A percentile compares a stretch with the other conserved stretches of the same genome.
Evolutionary conservation across 2,113 vertebrate species (phyloP).

Genomic region (Ibidorhyncha struthersii): DNA sequence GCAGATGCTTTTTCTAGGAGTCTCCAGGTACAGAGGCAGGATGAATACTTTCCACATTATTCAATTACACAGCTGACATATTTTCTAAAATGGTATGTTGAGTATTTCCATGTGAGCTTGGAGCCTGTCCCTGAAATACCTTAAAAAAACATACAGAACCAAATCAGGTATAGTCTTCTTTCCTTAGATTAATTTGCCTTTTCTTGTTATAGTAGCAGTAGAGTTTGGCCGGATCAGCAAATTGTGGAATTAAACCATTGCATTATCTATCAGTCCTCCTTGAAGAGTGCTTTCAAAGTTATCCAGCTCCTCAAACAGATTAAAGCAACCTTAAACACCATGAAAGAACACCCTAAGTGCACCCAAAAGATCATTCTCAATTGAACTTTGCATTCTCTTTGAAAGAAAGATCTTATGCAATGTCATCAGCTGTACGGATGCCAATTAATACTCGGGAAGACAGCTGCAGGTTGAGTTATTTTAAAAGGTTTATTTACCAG

Average conservation of each 20-base stretch:
- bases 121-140: background rate
- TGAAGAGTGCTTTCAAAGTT: background rate
- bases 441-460: background rate
- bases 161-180: background rate
- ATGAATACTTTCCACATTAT: background rate
- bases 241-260: background rate
- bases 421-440: background rate
- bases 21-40: background rate
- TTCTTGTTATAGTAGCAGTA: background rate
- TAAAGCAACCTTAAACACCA: background rate
- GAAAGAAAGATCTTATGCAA: background rate
- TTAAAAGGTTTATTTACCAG: background rate
- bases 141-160: background rate
- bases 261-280: background rate
- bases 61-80: conserved; percentile 2
- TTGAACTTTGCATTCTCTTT: background rate
- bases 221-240: background rate
- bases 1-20: background rate
- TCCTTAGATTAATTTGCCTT: background rate
- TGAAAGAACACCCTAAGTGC: background rate
- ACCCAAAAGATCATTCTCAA: background rate
- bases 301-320: background rate
- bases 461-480: background rate
- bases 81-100: background rate
- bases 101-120: background rate